Evolutionary conservation across 2,888 invertebrate species (phyloP), one percentile per base, ranked within the genome.

Genomic region (Sympetrum striolatum): DNA sequence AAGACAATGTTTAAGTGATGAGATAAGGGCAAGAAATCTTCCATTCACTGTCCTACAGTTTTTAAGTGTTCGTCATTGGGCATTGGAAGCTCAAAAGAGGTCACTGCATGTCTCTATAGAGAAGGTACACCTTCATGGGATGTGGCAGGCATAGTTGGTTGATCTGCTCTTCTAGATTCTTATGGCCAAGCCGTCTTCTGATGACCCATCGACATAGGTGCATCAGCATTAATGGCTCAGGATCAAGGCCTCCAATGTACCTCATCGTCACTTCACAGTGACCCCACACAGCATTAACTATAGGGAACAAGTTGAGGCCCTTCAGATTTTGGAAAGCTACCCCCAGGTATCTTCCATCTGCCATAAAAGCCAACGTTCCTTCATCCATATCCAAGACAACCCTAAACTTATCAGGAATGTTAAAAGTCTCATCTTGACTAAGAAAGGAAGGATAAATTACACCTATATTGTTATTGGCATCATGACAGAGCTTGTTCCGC

Each of bases 261-360:
- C 97, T 97, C 97, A 99, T 99, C 92, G 99, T 99, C 93, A 99
- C 99, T 95, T 99, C 99, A 93, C 99, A 99, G 95, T 99, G 99
- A 91, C 99, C 99, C 99, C 99, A 99, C 39, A 99, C 99, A 91
- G 99, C 99, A 92, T 98, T 99, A 92, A 99, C 99, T 93, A 99
- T 98, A 92, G 99, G 99, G 95, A 99, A 98, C 90, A 99, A 95
- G 95, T 98, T 99, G 94, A 98, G 98, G 92, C 99, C 99, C 94
- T 99, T 98, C 92, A 99, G 96, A 90, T 99, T 99, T 92, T 98
- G 96, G 95, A 99, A 99, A 92, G 99, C 99, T 92, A 99, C 97
- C 91, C 99, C 99, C 92, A 98, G 96, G 95, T 98, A 98, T 95
- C 98, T 98, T 92, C 98, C 98, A 94, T 99, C 99, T 90, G 99